Conservation (phyloP, 2,888 invertebrate species). For the Aporophyla lueneburgensis region DNA sequence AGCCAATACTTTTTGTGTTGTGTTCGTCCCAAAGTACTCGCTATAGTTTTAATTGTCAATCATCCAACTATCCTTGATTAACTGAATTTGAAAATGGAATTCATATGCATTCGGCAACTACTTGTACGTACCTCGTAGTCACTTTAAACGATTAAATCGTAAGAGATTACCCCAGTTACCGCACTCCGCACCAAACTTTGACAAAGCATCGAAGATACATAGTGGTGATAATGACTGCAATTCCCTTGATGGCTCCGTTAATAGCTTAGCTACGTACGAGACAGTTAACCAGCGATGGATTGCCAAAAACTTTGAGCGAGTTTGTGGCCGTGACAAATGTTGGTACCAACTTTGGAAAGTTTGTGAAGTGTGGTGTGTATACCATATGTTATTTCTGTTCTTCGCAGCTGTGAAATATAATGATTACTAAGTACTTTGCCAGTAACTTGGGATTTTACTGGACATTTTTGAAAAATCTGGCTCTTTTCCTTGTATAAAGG, state of each 20-base stretch:
- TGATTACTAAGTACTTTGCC: background rate
- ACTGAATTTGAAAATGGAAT: background rate
- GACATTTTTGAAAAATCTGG: background rate
- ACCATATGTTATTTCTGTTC: conserved; percentile 15
- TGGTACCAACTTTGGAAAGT: conserved; percentile 41
- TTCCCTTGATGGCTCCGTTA: conserved; percentile 58
- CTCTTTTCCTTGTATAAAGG: background rate
- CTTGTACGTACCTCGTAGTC: background rate
- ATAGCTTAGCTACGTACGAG: conserved; percentile 51
- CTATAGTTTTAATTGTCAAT: background rate
- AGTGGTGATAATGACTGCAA: conserved; percentile 60
- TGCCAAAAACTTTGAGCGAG: conserved; percentile 55
- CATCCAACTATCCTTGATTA: background rate
- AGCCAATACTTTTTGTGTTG: too few species aligned
- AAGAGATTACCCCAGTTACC: conserved; percentile 9
- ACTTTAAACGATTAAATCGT: conserved; percentile 12
- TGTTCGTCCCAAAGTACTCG: too few species aligned
- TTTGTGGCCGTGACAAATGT: conserved; percentile 51
- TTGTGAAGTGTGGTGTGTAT: conserved; percentile 9
- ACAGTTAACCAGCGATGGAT: conserved; percentile 60
- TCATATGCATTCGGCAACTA: background rate
- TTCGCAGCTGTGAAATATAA: background rate
- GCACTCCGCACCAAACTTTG: conserved; percentile 43
- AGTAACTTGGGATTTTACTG: background rate
- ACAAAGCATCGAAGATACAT: conserved; percentile 64